Base-by-base conservation (phyloP, 2,113 vertebrate genomes). In the Coptodon bakossiorum region DNA sequence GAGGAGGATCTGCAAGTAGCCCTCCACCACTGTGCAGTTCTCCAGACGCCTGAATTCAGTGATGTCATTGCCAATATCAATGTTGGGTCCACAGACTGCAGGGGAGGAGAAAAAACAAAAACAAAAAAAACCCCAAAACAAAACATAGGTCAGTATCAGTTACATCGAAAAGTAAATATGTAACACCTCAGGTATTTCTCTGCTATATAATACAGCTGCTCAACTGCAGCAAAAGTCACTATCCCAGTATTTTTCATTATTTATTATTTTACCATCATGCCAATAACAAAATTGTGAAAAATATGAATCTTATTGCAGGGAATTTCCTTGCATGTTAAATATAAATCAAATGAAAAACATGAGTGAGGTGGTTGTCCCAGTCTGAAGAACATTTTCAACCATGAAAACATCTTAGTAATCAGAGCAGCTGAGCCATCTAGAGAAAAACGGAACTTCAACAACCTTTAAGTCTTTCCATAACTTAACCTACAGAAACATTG, bases 21-120 rank as follows among this genome's bases (percentile, higher is more conserved):
- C 99, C 94, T 99, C 99, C 36, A 99, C 98, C 83, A 99, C 98
- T 0, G 98, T 99, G 92, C 99, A 99, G 96, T 99, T 98, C 95
- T 99, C 98, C 93, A 99, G 95, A 71, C 97, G 97, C 87, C 91
- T 97, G 92, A 99, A 97, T 94, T 99, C 97, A 4, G 96, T 96
- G 93, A 98, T 97, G 82, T 98, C 98, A 2, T 99, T 99, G 83
- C 99, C 98, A 89, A 99, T 99, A 93, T 99, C 98, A 0, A 99
- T 98, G 38, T 97, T 97, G 16, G 97, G 98, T 87, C 97, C 98
- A 8, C 99, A 99, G 90, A 99, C 98, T 99, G 95, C 34, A 88
- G 57, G 22, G 24, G 43, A 9, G 16, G 8, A 36, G 9, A 80
- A 81, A 68, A 29, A 10, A 90, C 5, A 66, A 22, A n/a, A n/a